A percentile compares a stretch with the other conserved stretches of the same genome.
phyloP scores from a whole-genome alignment of 1,140 invertebrate species.

The Pseudomyrmex pallidus region DNA sequence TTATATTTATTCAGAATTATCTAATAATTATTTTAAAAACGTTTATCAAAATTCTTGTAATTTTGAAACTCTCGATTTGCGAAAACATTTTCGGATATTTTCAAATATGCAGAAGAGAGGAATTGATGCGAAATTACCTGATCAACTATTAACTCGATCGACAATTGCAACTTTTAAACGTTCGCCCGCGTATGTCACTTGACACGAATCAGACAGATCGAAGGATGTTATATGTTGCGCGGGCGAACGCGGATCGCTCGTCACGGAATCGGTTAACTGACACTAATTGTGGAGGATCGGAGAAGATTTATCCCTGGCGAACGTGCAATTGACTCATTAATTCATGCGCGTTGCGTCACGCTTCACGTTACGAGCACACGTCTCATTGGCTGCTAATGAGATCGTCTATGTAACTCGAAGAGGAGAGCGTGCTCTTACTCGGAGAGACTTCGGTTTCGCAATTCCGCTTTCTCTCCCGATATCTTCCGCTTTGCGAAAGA shows the following conservation, averaged over 20 bases:
- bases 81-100: background rate
- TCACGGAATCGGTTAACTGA: conserved; percentile 60
- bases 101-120: background rate
- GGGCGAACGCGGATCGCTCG: conserved; percentile 9
- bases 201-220: conserved; percentile 2
- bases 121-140: background rate
- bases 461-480: conserved; percentile 10
- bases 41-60: no score
- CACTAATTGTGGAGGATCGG: conserved; percentile 70
- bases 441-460: conserved; percentile 52
- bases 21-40: no score
- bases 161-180: conserved; percentile 42
- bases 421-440: conserved; percentile 4
- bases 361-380: conserved; percentile 57
- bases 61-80: background rate
- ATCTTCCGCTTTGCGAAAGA: background rate
- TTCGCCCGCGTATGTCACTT: background rate
- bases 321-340: conserved; percentile 72
- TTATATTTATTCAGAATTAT: no score
- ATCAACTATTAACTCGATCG: background rate
- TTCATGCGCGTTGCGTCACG: conserved; percentile 67
- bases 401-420: conserved; percentile 57
- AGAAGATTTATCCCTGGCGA: conserved; percentile 68
- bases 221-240: conserved; percentile 34
- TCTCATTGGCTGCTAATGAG: conserved; percentile 70